Percentiles rank a stretch among this genome's conserved stretches.
Evolutionary conservation across 2,888 invertebrate genomes (phyloP).

Genomic region (Pyrrhia umbra): DNA sequence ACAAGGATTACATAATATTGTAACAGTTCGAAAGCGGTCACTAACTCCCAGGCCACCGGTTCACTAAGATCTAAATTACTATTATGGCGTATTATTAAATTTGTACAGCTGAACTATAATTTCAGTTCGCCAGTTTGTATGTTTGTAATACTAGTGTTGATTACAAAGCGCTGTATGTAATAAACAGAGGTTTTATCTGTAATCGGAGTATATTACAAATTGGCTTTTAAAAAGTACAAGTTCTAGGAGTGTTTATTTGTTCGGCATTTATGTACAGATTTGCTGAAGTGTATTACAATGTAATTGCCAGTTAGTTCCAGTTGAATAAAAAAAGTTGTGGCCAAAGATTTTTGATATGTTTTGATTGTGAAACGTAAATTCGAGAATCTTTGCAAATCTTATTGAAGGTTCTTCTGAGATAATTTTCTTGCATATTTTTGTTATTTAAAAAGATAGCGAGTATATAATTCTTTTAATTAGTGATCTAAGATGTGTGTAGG

Average conservation of each 20-base stretch:
- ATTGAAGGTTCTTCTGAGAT: too few species aligned
- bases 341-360: too few species aligned
- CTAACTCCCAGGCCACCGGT: slow-evolving; percentile 48
- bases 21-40: slow-evolving; percentile 48
- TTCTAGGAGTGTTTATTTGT: not conserved
- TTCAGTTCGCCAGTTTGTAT: slow-evolving; percentile 39
- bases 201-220: not conserved
- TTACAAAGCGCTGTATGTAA: slow-evolving; percentile 16
- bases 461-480: too few species aligned
- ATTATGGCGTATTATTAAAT: slow-evolving; percentile 62
- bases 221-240: not conserved
- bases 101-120: slow-evolving; percentile 59
- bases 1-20: slow-evolving; percentile 27
- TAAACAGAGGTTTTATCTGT: slow-evolving; percentile 25
- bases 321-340: not conserved
- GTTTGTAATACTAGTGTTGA: slow-evolving; percentile 29
- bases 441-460: too few species aligned
- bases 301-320: not conserved
- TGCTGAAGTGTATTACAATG: not conserved
- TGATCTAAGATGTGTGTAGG: too few species aligned
- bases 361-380: too few species aligned
- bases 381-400: too few species aligned
- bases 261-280: not conserved
- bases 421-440: too few species aligned
- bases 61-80: slow-evolving; percentile 62